These are phyloP conservation scores for Cyphomyrus discorhynchus DNA, from an alignment of 2,113 vertebrate genomes.

Conservation along the genomic window DNA sequence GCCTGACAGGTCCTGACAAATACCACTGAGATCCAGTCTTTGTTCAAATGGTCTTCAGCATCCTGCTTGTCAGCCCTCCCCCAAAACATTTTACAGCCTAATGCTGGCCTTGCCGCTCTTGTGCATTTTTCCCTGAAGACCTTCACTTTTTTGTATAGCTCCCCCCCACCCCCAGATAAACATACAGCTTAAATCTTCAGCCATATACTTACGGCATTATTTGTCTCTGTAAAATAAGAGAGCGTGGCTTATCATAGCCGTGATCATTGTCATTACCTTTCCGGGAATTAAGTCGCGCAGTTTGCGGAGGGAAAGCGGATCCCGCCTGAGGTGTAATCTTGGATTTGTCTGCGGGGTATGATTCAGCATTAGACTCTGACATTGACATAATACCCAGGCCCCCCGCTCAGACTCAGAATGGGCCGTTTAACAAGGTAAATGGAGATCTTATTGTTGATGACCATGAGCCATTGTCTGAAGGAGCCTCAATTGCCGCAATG, in stretches of 20 bases:
- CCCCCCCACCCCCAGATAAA: neutral
- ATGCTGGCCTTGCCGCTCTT: neutral
- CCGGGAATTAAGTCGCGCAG: conserved; percentile 16
- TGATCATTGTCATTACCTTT: conserved; percentile 31
- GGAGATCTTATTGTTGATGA: conserved; percentile 60
- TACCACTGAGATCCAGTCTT: neutral
- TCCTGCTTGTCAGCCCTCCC: neutral
- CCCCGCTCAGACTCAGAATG: conserved; percentile 44
- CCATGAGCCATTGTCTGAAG: conserved; percentile 40
- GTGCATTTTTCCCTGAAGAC: neutral
- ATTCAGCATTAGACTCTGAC: conserved; percentile 61
- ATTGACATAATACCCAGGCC: conserved; percentile 57
- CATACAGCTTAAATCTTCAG: neutral
- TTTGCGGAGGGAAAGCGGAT: conserved; percentile 30
- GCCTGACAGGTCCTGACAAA: neutral
- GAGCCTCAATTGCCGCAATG: conserved; percentile 41
- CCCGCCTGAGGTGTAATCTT: conserved; percentile 32
- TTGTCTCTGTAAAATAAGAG: conserved; percentile 23
- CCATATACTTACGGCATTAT: conserved; percentile 14
- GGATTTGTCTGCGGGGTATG: conserved; percentile 54
- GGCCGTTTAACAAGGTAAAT: conserved; percentile 56
- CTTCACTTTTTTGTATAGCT: neutral
- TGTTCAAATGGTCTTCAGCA: neutral
- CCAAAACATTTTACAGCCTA: neutral
- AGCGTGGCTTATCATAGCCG: conserved; percentile 25